Base-by-base conservation (phyloP, 1,140 invertebrate genomes). In the Eupristina koningsbergeri region DNA sequence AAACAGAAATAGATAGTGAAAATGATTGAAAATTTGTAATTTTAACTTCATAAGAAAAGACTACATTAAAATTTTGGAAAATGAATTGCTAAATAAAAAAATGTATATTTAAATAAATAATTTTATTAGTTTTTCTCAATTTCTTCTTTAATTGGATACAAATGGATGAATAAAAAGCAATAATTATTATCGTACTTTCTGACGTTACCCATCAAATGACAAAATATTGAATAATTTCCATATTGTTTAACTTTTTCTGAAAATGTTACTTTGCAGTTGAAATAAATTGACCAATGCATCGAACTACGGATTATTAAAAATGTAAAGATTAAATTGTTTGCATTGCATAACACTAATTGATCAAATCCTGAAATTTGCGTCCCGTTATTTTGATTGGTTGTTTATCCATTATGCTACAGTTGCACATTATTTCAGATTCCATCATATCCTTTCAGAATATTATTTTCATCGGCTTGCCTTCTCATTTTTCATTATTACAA, bases 401-500 rank as follows among this genome's bases (percentile, higher is more conserved):
- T 74, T 73, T 74, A 74, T 81, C 69, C 69, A 26, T 36, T 53
- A 2, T n/a, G 5, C 22, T 0, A 0, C 31, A 19, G 50, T 80
- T 36, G 8, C 39, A 39, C 53, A 39, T 36, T 13, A 7, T 50
- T n/a, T n/a, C n/a, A n/a, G 50, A 34, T 45, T 75, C 36, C 19
- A 7, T 34, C 36, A 22, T 31, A 47, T 75, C 80, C 47, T 83
- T 69, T 74, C 80, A 13, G 53, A 34, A 39, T 61, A 45, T 86
- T 74, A 82, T 47, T 53, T 50, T 47, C 39, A 17, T 69, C 47
- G 34, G 61, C 31, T 31, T 71, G 7, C 11, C 76, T n/a, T 50
- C 74, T 77, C 73, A 80, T 81, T 85, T 82, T 85, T 85, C 74
- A 85, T 85, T 76, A 77, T 80, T 67, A 61, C 64, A 58, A 53